A percentile compares a stretch with the other conserved stretches of the same genome.
Evolutionary conservation across 2,888 invertebrate species (phyloP).

Genomic region (Cosmorhoe ocellata): DNA sequence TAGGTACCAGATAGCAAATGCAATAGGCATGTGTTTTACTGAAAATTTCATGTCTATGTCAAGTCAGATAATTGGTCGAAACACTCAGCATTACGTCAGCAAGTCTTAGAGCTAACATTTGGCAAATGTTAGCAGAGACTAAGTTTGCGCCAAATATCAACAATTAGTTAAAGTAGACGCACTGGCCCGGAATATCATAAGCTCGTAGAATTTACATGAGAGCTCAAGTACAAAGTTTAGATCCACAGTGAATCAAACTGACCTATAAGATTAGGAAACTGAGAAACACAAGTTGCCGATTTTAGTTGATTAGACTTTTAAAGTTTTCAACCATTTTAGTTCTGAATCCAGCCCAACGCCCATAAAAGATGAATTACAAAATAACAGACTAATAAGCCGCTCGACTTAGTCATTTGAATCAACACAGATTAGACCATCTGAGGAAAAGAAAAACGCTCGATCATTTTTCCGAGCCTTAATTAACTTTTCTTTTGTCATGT

Average conservation of each 20-base stretch:
- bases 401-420: conserved; percentile 19
- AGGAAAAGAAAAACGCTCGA: conserved; percentile 12
- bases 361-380: conserved; percentile 19
- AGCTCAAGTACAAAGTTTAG: conserved; percentile 2
- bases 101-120: conserved; percentile 13
- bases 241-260: not conserved
- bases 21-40: too few relatives aligned
- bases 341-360: not conserved
- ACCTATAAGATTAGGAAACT: not conserved
- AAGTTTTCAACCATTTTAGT: too few relatives aligned
- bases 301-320: too few relatives aligned
- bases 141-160: conserved; percentile 23
- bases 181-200: conserved; percentile 14
- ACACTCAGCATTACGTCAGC: conserved; percentile 5
- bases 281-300: not conserved
- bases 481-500: conserved; percentile 27
- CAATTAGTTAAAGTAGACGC: conserved; percentile 23
- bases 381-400: conserved; percentile 22
- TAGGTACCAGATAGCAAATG: too few relatives aligned
- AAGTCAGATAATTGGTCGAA: conserved; percentile 10
- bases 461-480: conserved; percentile 23
- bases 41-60: conserved; percentile 5
- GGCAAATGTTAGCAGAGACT: conserved; percentile 15
- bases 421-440: conserved; percentile 22
- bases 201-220: conserved; percentile 1